phyloP scores from a whole-genome alignment of 2,888 invertebrate genomes.

The Phragmatobia fuliginosa region DNA sequence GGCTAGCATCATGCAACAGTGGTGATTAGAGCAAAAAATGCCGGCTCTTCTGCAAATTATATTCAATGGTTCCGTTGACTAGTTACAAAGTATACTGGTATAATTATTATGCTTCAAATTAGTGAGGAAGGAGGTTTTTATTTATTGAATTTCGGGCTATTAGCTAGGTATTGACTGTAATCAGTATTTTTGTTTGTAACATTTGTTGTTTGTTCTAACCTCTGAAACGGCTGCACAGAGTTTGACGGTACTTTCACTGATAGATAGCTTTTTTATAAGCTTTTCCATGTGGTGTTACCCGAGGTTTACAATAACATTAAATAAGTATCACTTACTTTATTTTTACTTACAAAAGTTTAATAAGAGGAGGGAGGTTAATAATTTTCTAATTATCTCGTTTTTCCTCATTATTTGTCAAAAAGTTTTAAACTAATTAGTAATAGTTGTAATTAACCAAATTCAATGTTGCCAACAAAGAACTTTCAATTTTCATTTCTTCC shows the following conservation, averaged over 20 bases:
- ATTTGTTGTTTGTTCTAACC: too few species aligned
- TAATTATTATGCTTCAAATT: not conserved
- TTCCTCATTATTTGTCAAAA: not conserved
- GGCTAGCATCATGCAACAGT: constrained; percentile 55
- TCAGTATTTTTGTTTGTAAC: not conserved
- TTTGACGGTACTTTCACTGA: too few species aligned
- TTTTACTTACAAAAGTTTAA: not conserved
- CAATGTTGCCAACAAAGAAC: not conserved
- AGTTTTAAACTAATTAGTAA: not conserved
- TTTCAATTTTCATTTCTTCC: not conserved
- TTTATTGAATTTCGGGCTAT: not conserved
- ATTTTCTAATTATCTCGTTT: not conserved
- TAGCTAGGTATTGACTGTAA: not conserved
- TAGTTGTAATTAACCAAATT: not conserved
- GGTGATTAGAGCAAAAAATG: constrained; percentile 44
- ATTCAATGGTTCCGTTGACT: constrained; percentile 41
- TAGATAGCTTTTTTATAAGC: too few species aligned
- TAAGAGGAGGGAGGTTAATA: not conserved
- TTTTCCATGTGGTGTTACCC: too few species aligned
- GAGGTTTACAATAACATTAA: too few species aligned
- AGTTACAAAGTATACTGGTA: not conserved
- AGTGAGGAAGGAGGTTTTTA: not conserved
- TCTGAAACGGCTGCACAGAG: too few species aligned
- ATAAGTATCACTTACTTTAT: not conserved
- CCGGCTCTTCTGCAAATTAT: constrained; percentile 19